Base-by-base conservation (phyloP, 2,888 invertebrate genomes). In the Trisateles emortualis region DNA sequence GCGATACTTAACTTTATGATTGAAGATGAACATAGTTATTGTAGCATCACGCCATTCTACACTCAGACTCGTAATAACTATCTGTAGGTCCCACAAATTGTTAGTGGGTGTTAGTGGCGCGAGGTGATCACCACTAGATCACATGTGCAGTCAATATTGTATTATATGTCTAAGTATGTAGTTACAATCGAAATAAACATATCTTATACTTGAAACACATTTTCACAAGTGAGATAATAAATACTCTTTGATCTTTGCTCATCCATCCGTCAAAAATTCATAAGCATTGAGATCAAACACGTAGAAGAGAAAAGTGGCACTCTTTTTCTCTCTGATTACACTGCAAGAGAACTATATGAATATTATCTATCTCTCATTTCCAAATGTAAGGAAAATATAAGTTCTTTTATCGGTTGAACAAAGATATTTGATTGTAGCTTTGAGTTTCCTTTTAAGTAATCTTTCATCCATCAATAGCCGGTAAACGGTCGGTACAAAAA, bases 221-320 rank as follows among this genome's bases (percentile, higher is more conserved):
- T 65, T 60, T 49, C 26, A 44, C 33, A 45, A 36, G n/a, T 38
- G 47, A 49, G 14, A 44, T 44, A 39, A 57, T 41, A 10, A 39
- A 57, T 41, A 10, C 10, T 48, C 51, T 61, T 61, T 61, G 52
- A 56, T 54, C 44, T 13, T 17, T 36, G 46, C 19, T 42, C 61
- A 57, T 48, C 16, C 44, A 54, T 42, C 26, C 29, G 58, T 59
- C 29, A 24, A 26, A 47, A 19, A 39, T 58, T 22, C 43, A 52
- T 42, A 54, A 68, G 40, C 14, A 24, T 2, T 5, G 14, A 30
- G 19, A 24, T 40, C 33, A 13, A 8, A 39, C 35, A 36, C 22
- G 16, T 6, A 59, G 44, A 38, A 41, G 14, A 29, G 47, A 33
- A 48, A 54, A 47, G 44, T 40, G 41, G 38, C 35, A 49, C 46